Evolutionary conservation across 2,888 invertebrate genomes (phyloP).

Genomic region (Crossocerus cetratus): DNA sequence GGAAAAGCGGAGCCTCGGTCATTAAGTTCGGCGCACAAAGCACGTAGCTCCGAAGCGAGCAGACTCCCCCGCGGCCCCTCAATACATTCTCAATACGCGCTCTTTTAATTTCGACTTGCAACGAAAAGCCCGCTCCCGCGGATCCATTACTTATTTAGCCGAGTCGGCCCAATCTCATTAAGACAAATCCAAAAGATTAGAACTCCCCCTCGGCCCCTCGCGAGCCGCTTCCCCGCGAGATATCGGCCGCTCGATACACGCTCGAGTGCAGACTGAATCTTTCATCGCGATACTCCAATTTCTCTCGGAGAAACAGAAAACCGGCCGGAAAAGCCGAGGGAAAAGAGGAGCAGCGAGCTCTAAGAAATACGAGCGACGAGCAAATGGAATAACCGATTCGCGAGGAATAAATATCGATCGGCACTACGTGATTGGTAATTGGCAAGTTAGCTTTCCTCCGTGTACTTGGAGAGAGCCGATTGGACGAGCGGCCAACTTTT

Average conservation of each 20-base stretch:
- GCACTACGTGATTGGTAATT: background rate
- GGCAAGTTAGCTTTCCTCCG: too few species aligned
- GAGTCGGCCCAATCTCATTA: background rate
- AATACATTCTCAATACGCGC: background rate
- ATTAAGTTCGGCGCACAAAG: slow-evolving; percentile 45
- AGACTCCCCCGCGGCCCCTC: slow-evolving; percentile 31
- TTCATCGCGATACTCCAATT: too few species aligned
- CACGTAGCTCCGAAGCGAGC: slow-evolving; percentile 42
- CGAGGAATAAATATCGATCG: background rate
- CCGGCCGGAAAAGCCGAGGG: too few species aligned
- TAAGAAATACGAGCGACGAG: too few species aligned
- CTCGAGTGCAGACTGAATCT: too few species aligned
- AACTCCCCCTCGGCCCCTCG: too few species aligned
- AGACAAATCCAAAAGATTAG: background rate
- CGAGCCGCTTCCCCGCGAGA: too few species aligned
- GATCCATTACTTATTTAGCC: slow-evolving; percentile 4
- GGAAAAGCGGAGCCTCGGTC: slow-evolving; percentile 42
- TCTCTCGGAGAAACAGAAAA: too few species aligned
- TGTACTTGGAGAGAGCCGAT: too few species aligned
- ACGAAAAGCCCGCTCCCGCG: slow-evolving; percentile 23
- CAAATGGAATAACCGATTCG: background rate
- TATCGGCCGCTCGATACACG: too few species aligned
- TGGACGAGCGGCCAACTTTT: too few species aligned
- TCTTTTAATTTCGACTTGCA: slow-evolving; percentile 16
- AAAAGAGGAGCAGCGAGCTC: too few species aligned